Base-by-base conservation (phyloP, 2,113 vertebrate genomes). In the Gymnocephalus cernua region DNA sequence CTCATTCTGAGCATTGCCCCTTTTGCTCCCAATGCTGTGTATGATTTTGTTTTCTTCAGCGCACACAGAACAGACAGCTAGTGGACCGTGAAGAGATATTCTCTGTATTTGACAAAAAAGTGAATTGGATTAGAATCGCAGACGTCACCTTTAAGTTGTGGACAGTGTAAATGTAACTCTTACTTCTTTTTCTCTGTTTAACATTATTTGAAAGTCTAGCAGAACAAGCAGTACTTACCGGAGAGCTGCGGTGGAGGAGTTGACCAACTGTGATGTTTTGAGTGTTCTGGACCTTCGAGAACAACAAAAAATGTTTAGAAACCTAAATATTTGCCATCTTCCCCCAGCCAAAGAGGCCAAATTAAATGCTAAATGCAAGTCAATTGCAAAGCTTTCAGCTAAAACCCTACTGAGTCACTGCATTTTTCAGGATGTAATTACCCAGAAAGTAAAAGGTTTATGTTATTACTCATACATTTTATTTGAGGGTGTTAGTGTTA, bases 251-350 rank as follows among this genome's bases (percentile, higher is more conserved):
- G 96, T 95, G 79, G 96, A 96, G 70, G 96, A 97, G 94, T 97
- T 98, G 89, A 97, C 95, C 72, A 96, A 95, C 73, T 97, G 97
- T 44, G 96, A 98, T 3, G 94, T 94, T 95, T 97, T 99, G 87
- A 98, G 93, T 58, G 98, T 97, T 92, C 97, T 95, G 79, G 96
- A 96, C 86, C 97, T 99, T 94, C 85, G 4, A 56, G 90, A 87
- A 92, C 44, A 76, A 53, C 32, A 69, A 68, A 32, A 23, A 73
- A 41, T 3, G 14, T 57, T 74, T 27, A 53, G 19, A 72, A 32
- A 15, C 19, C 16, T 5, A 59, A 59, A 74, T 32, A 45, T 56
- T 50, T 54, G 1, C 4, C 5, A 18, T 53, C 10, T 51, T 53
- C 29, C 15, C 27, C n/a, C 25, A 48, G 25, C 12, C 7, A 44